Percentiles rank a stretch among this genome's conserved stretches.
Conservation (phyloP, 2,113 vertebrate genomes). For the Stigmatopora argus region DNA sequence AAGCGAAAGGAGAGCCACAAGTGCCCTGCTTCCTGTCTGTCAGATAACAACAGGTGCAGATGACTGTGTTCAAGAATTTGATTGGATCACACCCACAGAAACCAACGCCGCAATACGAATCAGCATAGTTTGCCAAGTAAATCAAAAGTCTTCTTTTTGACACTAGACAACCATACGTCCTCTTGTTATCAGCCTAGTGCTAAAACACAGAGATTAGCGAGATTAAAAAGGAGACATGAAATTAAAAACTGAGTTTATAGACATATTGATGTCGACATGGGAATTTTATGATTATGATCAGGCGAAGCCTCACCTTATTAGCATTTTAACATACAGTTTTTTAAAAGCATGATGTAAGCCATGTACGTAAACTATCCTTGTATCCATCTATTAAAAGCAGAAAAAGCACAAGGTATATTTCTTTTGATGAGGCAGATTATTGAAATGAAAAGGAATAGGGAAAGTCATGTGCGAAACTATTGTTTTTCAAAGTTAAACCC, state of each 20-base stretch:
- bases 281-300: not conserved
- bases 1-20: slow-evolving; percentile 36
- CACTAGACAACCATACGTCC: no score
- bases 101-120: not conserved
- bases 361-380: not conserved
- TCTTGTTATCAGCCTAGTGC: no score
- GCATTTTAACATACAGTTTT: not conserved
- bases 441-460: slow-evolving; percentile 49
- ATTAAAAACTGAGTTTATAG: no score
- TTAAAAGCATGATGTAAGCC: not conserved
- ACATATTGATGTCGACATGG: no score
- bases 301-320: not conserved
- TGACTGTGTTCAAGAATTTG: slow-evolving; percentile 12
- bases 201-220: no score
- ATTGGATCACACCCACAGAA: slow-evolving; percentile 12
- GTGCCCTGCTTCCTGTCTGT: slow-evolving; percentile 48
- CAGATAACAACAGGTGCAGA: slow-evolving; percentile 28
- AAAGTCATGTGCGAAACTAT: slow-evolving; percentile 34
- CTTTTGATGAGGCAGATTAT: slow-evolving; percentile 38
- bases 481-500: slow-evolving; percentile 29
- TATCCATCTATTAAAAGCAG: not conserved
- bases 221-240: no score
- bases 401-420: slow-evolving; percentile 12
- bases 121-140: no score
- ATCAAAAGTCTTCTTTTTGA: no score